Base-by-base conservation (phyloP, 2,113 vertebrate genomes). In the Suncus etruscus region DNA sequence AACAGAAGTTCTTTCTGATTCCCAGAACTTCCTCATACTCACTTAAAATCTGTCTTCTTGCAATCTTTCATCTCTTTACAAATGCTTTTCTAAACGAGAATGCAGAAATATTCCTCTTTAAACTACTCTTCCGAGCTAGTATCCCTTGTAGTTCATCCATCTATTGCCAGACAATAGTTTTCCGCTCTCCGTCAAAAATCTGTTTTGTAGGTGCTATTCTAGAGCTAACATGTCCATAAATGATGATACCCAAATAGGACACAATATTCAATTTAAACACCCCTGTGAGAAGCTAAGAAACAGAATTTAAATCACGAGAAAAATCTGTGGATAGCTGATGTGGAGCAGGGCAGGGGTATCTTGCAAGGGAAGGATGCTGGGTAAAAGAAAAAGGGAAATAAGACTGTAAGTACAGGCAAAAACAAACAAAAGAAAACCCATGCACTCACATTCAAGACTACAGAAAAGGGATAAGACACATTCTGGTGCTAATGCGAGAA, bases 401-500 rank as follows among this genome's bases (percentile, higher is more conserved):
- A 89, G 32, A 85, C 50, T 85, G 15, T n/a, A 24, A 74, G 51
- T 45, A 27, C 39, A 80, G 63, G 79, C 74, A 87, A 90, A 54
- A 84, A 24, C 6, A 69, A 32, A 32, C 5, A 88, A 63, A 87
- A 79, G 66, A 72, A 31, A 72, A 32, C 8, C 4, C 94, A 96
- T 95, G 96, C 94, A 95, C 45, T 15, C 29, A 47, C 11, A 90
- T 82, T 76, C 74, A 91, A 89, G 69, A 65, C 39, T 83, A 94
- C 31, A 83, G 65, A 66, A 65, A 45, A n/a, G 87, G 61, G 29
- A 78, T 47, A 72, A 81, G 79, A 96, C 0, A 82, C 70, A 94
- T 87, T 86, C 94, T 97, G 96, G 96, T 97, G 94, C 96, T 93
- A 96, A 97, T 89, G 95, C 95, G 93, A 94, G 88, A 11, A 84